Conservation (phyloP, 1,140 invertebrate genomes). For the Zophobas atratus region DNA sequence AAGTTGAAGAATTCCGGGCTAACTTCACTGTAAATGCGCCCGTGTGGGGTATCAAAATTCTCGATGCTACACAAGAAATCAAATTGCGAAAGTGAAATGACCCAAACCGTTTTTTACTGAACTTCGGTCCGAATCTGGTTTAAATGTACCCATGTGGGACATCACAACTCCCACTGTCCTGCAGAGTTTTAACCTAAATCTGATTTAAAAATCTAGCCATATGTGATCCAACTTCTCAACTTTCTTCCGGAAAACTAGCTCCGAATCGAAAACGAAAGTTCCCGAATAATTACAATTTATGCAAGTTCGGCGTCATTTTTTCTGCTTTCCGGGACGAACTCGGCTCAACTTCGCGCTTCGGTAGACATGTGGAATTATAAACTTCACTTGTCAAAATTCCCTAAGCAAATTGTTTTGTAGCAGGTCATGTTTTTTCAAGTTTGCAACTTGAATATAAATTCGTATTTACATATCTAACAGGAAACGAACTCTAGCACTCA, state of each 20-base stretch:
- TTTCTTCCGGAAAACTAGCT: background rate
- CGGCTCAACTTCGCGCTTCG: too few relatives aligned
- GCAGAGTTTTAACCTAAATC: constrained; percentile 39
- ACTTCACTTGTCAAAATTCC: too few relatives aligned
- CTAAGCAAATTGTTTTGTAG: too few relatives aligned
- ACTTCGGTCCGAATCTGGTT: constrained; percentile 31
- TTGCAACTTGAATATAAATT: too few relatives aligned
- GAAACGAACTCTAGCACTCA: too few relatives aligned
- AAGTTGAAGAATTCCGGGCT: constrained; percentile 14
- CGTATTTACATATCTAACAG: too few relatives aligned
- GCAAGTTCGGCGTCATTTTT: background rate
- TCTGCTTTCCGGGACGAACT: too few relatives aligned
- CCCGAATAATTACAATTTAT: constrained; percentile 23
- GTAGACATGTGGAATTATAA: too few relatives aligned
- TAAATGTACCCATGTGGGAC: constrained; percentile 41
- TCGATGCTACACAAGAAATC: constrained; percentile 24
- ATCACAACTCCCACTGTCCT: constrained; percentile 28
- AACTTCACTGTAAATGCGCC: constrained; percentile 32
- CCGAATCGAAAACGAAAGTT: constrained; percentile 15
- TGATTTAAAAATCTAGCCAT: constrained; percentile 38
- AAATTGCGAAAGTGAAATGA: constrained; percentile 38
- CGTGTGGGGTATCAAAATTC: constrained; percentile 30
- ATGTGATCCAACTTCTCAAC: constrained; percentile 27
- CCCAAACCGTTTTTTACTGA: constrained; percentile 37
- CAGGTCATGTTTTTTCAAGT: too few relatives aligned